Percentiles rank a stretch among this genome's conserved stretches.
Evolutionary conservation across 2,797 vertebrate genomes (phyloP).

Genomic region (Leucoraja ocellata): DNA sequence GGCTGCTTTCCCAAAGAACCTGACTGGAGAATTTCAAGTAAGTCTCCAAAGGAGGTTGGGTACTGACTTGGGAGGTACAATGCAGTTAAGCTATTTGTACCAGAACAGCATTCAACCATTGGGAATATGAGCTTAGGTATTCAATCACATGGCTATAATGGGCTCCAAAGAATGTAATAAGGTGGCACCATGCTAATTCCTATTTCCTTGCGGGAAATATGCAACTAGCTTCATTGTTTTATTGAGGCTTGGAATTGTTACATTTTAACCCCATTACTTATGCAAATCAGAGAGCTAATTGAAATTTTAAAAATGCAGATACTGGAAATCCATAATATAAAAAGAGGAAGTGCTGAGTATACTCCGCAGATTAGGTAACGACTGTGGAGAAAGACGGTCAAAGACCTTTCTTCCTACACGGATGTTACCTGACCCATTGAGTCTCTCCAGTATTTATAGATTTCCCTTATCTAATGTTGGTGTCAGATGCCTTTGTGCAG

Average conservation of each 20-base stretch:
- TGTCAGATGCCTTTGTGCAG: background rate
- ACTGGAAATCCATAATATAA: too few relatives aligned
- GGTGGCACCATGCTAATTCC: background rate
- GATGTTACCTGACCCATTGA: too few relatives aligned
- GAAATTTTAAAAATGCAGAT: too few relatives aligned
- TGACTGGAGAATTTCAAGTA: too few relatives aligned
- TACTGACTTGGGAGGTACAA: too few relatives aligned
- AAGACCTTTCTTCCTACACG: too few relatives aligned
- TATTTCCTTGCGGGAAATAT: background rate
- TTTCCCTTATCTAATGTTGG: background rate
- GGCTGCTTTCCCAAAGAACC: too few relatives aligned
- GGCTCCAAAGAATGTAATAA: background rate
- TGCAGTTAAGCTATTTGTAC: background rate
- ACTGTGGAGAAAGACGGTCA: too few relatives aligned
- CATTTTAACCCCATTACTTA: background rate
- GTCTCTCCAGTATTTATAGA: too few relatives aligned
- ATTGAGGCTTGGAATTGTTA: background rate
- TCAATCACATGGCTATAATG: background rate
- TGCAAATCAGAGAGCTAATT: background rate
- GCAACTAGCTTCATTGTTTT: background rate
- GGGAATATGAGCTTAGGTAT: background rate
- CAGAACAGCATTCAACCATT: background rate
- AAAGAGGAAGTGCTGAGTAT: too few relatives aligned
- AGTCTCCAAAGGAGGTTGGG: too few relatives aligned
- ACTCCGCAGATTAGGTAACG: too few relatives aligned